These are phyloP conservation scores for Onthophagus sagittarius DNA, from an alignment of 2,888 invertebrate genomes.

Conservation along the genomic window DNA sequence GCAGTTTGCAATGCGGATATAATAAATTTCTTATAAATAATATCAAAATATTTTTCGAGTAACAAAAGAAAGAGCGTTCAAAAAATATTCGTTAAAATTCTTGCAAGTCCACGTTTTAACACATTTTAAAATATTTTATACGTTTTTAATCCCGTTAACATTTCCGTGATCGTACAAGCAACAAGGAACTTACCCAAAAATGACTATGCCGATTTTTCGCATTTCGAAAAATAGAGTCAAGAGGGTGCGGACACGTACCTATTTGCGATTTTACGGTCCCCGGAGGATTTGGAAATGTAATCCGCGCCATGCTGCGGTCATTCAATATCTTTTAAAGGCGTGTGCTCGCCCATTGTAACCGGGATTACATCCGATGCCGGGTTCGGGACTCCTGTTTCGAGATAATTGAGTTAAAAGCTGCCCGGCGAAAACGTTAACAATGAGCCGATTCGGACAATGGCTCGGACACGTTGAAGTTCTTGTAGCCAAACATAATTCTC, in stretches of 20 bases:
- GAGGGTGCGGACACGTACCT: slow-evolving; percentile 29
- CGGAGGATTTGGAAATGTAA: slow-evolving; percentile 29
- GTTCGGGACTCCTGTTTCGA: slow-evolving; percentile 40
- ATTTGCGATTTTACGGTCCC: slow-evolving; percentile 36
- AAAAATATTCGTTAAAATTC: background rate
- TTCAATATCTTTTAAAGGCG: slow-evolving; percentile 30
- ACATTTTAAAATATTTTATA: background rate
- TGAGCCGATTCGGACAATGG: background rate
- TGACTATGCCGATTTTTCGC: background rate
- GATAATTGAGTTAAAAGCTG: slow-evolving; percentile 42
- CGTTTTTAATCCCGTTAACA: background rate
- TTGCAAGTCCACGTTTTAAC: background rate
- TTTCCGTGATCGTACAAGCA: background rate
- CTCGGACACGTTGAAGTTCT: background rate
- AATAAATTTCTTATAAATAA: background rate
- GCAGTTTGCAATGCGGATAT: background rate
- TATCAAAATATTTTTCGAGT: too few species aligned
- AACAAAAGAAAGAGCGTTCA: too few species aligned
- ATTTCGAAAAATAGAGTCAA: background rate
- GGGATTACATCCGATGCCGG: slow-evolving; percentile 28
- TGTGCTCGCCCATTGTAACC: slow-evolving; percentile 32
- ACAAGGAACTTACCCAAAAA: background rate
- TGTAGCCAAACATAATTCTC: background rate
- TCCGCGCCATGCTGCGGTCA: slow-evolving; percentile 26
- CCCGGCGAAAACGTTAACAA: slow-evolving; percentile 3